A percentile compares a stretch with the other conserved stretches of the same genome.
phyloP scores from a whole-genome alignment of 2,797 vertebrate species.

The Xenops minutus region DNA sequence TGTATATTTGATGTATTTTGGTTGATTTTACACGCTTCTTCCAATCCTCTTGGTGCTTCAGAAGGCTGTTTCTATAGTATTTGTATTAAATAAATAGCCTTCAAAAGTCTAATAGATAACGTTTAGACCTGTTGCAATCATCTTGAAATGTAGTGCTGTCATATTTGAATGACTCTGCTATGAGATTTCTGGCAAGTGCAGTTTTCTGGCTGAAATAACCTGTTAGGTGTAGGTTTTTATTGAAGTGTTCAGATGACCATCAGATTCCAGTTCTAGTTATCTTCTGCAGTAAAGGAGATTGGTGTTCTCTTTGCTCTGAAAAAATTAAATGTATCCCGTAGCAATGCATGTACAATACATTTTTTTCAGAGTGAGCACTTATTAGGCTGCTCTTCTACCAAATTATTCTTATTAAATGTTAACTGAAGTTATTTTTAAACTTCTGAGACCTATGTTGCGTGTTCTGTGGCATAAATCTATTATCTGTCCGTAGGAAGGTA shows the following conservation, averaged over 20 bases:
- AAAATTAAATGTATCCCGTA: not conserved
- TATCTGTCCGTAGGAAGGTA: not conserved
- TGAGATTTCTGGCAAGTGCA: not conserved
- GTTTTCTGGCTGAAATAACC: not conserved
- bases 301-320: not conserved
- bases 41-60: not conserved
- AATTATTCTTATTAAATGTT: not conserved
- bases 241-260: not conserved
- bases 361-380: not conserved
- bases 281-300: not conserved
- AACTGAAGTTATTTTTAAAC: constrained; percentile 4
- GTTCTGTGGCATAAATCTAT: not conserved
- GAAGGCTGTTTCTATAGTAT: not conserved
- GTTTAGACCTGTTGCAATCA: not conserved
- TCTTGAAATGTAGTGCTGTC: not conserved
- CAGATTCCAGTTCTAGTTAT: not conserved
- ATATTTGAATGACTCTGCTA: not conserved
- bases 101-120: not conserved
- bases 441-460: not conserved
- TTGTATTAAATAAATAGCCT: not conserved
- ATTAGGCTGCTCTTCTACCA: not conserved
- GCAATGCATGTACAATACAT: not conserved
- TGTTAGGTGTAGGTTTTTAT: not conserved
- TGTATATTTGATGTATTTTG: not conserved
- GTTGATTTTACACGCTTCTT: not conserved